Percentiles rank a stretch among this genome's conserved stretches.
Evolutionary conservation across 2,888 invertebrate genomes (phyloP).

Genomic region (Lypha dubia): DNA sequence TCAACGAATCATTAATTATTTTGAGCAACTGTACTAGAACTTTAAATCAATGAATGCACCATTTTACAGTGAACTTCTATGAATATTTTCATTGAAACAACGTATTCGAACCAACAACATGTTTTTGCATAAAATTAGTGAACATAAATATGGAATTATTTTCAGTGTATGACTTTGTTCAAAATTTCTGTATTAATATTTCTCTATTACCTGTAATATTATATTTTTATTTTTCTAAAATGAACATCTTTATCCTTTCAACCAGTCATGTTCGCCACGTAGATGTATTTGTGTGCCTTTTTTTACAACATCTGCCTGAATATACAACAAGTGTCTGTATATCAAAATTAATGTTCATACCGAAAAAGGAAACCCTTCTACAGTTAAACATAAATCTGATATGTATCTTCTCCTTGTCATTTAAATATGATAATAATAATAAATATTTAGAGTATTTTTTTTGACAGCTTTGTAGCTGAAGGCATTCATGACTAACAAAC

Average conservation of each 20-base stretch:
- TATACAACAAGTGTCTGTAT: conserved; percentile 41
- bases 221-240: conserved; percentile 6
- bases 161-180: too few species aligned
- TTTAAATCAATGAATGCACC: too few species aligned
- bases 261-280: conserved; percentile 38
- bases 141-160: too few species aligned
- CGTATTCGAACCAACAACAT: too few species aligned
- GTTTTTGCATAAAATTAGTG: too few species aligned
- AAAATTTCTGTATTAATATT: background rate
- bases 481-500: background rate
- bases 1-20: too few species aligned
- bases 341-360: background rate
- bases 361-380: background rate
- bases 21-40: too few species aligned
- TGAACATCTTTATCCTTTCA: background rate
- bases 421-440: background rate
- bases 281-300: background rate
- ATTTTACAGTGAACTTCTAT: too few species aligned
- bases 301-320: background rate
- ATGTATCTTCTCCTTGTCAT: background rate
- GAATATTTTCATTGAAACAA: too few species aligned
- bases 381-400: background rate
- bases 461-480: background rate
- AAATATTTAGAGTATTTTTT: background rate
- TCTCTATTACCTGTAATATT: background rate